Evolutionary conservation across 2,888 invertebrate species (phyloP).

Genomic region (Sphaerophoria taeniata): DNA sequence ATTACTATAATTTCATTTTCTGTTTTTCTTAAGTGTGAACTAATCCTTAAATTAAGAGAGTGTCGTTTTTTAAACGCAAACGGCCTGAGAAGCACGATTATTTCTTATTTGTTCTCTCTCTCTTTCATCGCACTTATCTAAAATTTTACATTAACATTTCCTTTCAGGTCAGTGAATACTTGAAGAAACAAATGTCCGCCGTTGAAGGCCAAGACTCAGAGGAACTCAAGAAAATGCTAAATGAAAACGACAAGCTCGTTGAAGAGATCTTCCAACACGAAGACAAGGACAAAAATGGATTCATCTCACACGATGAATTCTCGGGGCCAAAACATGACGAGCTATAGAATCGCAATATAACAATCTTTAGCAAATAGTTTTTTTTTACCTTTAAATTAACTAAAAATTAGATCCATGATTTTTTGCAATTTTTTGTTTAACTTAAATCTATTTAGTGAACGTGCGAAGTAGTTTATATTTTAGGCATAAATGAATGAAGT

Average conservation of each 20-base stretch:
- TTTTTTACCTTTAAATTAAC: slow-evolving; percentile 3
- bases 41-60: too few relatives aligned
- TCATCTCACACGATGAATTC: slow-evolving; percentile 97
- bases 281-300: slow-evolving; percentile 98
- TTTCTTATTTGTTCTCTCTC: too few relatives aligned
- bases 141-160: slow-evolving; percentile 10
- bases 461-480: slow-evolving; percentile 34
- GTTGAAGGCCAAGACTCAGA: slow-evolving; percentile 90
- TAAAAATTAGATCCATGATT: slow-evolving; percentile 56
- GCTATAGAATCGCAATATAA: slow-evolving; percentile 85
- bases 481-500: slow-evolving; percentile 50
- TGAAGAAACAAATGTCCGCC: slow-evolving; percentile 95
- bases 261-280: slow-evolving; percentile 99
- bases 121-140: not conserved
- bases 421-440: slow-evolving; percentile 41
- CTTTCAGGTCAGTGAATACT: slow-evolving; percentile 93
- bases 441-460: slow-evolving; percentile 35
- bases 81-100: too few relatives aligned
- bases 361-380: slow-evolving; percentile 54
- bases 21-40: not conserved
- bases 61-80: too few relatives aligned
- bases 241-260: slow-evolving; percentile 95
- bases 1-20: slow-evolving; percentile 36
- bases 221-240: slow-evolving; percentile 92
- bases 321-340: slow-evolving; percentile 99